These are phyloP conservation scores for Formica exsecta DNA, from an alignment of 1,140 invertebrate genomes.

Conservation along the genomic window DNA sequence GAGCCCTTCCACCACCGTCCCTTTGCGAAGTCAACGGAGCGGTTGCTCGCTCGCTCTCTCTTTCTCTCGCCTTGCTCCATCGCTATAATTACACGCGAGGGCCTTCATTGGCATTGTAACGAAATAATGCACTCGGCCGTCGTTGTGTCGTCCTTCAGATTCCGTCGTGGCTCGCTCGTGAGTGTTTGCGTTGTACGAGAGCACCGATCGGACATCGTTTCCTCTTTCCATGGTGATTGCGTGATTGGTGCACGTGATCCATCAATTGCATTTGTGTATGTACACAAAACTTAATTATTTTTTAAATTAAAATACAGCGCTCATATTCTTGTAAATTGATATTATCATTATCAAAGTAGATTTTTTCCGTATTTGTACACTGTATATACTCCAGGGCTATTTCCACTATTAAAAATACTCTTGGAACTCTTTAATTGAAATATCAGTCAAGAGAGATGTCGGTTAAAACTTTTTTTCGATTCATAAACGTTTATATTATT, in stretches of 20 bases:
- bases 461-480: slow-evolving; percentile 13
- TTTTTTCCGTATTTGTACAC: background rate
- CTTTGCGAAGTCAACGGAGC: slow-evolving; percentile 64
- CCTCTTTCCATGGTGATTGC: background rate
- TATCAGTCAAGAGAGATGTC: slow-evolving; percentile 20
- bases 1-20: slow-evolving; percentile 25
- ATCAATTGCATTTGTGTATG: background rate
- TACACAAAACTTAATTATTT: background rate
- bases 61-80: slow-evolving; percentile 35
- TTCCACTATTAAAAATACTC: background rate
- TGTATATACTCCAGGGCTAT: slow-evolving; percentile 6
- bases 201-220: slow-evolving; percentile 13
- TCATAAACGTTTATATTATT: slow-evolving; percentile 29
- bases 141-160: slow-evolving; percentile 43
- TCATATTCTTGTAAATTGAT: background rate
- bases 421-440: slow-evolving; percentile 31
- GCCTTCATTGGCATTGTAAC: slow-evolving; percentile 53
- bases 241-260: background rate
- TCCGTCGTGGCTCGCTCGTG: background rate
- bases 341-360: background rate
- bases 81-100: slow-evolving; percentile 69
- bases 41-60: slow-evolving; percentile 42
- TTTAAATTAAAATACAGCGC: background rate
- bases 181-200: background rate
- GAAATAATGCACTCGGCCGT: slow-evolving; percentile 59